phyloP scores from a whole-genome alignment of 2,797 vertebrate species.

The Gila robusta region DNA sequence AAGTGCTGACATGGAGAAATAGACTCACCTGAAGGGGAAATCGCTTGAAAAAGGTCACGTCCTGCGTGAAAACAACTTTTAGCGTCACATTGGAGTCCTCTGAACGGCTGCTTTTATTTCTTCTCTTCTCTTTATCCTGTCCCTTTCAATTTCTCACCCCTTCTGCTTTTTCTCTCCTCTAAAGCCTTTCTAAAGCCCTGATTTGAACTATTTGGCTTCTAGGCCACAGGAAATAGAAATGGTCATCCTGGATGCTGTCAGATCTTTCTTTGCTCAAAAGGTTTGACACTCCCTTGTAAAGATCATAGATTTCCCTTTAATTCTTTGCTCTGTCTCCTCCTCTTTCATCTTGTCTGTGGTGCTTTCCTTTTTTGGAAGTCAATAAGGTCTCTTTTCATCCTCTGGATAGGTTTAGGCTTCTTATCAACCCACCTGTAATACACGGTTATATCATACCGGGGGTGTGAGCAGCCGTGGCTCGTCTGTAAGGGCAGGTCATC shows the following conservation, averaged over 20 bases:
- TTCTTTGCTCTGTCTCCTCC: neutral
- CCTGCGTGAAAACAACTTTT: constrained; percentile 45
- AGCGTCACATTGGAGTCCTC: constrained; percentile 4
- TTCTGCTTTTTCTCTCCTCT: neutral
- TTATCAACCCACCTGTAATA: neutral
- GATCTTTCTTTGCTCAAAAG: constrained; percentile 14
- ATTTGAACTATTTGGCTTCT: constrained; percentile 30
- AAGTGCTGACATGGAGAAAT: constrained; percentile 45
- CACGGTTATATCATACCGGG: neutral
- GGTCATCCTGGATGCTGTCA: constrained; percentile 30
- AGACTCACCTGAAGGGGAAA: constrained; percentile 46
- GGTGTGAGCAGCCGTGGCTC: neutral
- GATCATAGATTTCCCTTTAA: neutral
- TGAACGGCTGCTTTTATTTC: constrained; percentile 9
- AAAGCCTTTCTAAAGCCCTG: neutral
- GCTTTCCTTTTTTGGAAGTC: constrained; percentile 14
- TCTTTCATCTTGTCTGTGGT: constrained; percentile 8
- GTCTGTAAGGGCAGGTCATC: no score
- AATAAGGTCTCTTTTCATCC: constrained; percentile 20
- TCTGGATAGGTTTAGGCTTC: neutral
- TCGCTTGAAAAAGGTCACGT: constrained; percentile 21
- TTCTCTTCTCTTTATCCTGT: neutral
- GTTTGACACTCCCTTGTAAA: constrained; percentile 14
- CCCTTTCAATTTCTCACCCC: constrained; percentile 16
- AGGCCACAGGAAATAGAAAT: constrained; percentile 12